phyloP scores from a whole-genome alignment of 35 echinoderm and acorn worm genomes.

The Strongylocentrotus purpuratus region DNA sequence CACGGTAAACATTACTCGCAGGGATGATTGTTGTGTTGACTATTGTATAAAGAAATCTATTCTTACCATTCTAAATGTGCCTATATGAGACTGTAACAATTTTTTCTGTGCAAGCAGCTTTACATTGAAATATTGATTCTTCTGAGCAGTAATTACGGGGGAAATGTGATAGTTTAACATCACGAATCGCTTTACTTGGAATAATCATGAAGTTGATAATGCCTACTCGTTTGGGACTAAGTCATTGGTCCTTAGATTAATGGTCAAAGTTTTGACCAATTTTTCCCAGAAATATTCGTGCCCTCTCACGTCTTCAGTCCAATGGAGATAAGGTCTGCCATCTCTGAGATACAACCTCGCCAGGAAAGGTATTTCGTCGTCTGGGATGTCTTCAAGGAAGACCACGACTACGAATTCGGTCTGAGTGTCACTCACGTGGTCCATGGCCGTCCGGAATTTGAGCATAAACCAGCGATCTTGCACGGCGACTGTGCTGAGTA shows the following conservation, averaged over 20 bases:
- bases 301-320: background rate
- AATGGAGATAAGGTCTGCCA: background rate
- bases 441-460: background rate
- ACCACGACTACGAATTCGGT: background rate
- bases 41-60: too few relatives aligned
- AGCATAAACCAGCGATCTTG: background rate
- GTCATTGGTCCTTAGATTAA: background rate
- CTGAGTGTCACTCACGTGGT: background rate
- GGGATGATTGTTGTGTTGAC: too few relatives aligned
- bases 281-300: background rate
- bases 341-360: background rate
- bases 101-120: too few relatives aligned
- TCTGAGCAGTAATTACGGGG: too few relatives aligned
- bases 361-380: background rate
- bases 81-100: too few relatives aligned
- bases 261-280: background rate
- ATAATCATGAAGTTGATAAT: too few relatives aligned
- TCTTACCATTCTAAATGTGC: too few relatives aligned
- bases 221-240: too few relatives aligned
- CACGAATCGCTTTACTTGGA: too few relatives aligned
- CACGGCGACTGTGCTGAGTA: background rate
- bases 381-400: slow-evolving; percentile 18
- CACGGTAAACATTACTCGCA: too few relatives aligned
- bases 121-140: too few relatives aligned
- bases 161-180: too few relatives aligned